Evolutionary conservation across 2,888 invertebrate genomes (phyloP).

Genomic region (Leucophora obtusa): DNA sequence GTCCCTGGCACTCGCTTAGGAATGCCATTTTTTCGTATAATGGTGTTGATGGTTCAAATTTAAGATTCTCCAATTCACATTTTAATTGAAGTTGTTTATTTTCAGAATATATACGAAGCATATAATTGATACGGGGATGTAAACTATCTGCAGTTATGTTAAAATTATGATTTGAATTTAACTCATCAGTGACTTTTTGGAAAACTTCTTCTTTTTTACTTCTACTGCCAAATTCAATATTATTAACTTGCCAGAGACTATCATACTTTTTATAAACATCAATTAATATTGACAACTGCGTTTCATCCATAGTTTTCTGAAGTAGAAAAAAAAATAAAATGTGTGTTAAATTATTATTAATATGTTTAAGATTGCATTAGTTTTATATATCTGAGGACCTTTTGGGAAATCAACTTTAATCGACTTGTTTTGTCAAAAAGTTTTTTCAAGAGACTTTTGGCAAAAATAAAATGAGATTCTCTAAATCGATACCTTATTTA

Average conservation of each 20-base stretch:
- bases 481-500: no score
- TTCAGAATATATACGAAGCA: conserved; percentile 8
- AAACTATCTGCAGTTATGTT: neutral
- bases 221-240: neutral
- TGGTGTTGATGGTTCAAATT: conserved; percentile 7
- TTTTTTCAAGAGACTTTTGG: no score
- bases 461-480: no score
- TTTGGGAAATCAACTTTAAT: no score
- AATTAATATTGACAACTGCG: conserved; percentile 3
- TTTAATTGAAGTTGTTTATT: conserved; percentile 4
- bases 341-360: no score
- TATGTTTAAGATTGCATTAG: no score
- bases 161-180: conserved; percentile 5
- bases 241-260: conserved; percentile 10
- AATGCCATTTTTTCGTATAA: conserved; percentile 5
- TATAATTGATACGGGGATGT: conserved; percentile 13
- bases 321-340: neutral
- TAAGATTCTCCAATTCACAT: neutral
- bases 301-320: conserved; percentile 13
- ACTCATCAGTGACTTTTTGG: neutral
- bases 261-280: conserved; percentile 15
- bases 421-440: no score
- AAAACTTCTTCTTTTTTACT: conserved; percentile 8
- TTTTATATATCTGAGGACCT: no score
- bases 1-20: conserved; percentile 10